Evolutionary conservation across 2,113 vertebrate genomes (phyloP).

Genomic region (Nerophis ophidion): DNA sequence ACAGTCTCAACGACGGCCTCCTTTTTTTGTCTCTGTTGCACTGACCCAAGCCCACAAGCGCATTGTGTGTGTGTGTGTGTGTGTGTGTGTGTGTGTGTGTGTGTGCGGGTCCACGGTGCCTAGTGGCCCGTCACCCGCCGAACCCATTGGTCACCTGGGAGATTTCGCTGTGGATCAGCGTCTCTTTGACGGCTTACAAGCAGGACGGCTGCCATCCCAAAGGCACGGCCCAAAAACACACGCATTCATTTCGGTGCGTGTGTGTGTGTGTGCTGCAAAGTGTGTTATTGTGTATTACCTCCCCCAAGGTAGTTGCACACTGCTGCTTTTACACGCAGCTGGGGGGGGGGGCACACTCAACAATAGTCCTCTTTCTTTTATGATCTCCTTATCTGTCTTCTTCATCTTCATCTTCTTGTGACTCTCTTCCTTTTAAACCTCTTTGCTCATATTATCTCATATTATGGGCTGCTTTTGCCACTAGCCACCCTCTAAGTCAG

Average conservation of each 20-base stretch:
- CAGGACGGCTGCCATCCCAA: constrained; percentile 25
- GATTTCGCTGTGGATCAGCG: constrained; percentile 56
- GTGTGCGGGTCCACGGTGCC: constrained; percentile 24
- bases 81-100: background rate
- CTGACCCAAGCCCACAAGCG: constrained; percentile 15
- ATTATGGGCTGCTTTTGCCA: background rate
- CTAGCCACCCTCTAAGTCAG: too few relatives aligned
- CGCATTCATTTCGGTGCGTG: constrained; percentile 14
- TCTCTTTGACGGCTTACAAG: constrained; percentile 58
- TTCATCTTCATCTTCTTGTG: background rate
- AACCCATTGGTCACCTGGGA: constrained; percentile 65
- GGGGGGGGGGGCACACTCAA: too few relatives aligned
- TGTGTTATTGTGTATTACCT: constrained; percentile 7
- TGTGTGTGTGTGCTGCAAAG: constrained; percentile 8
- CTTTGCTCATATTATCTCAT: constrained; percentile 6
- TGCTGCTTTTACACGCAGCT: constrained; percentile 30
- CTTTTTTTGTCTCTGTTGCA: constrained; percentile 1
- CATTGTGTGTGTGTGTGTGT: constrained; percentile 6
- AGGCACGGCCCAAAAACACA: constrained; percentile 28
- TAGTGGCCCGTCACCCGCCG: constrained; percentile 44
- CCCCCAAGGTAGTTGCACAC: constrained; percentile 30
- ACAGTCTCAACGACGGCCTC: constrained; percentile 3
- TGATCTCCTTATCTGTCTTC: constrained; percentile 23
- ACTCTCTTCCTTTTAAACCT: constrained; percentile 7
- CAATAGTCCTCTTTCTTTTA: constrained; percentile 43